Base-by-base conservation (phyloP, 2,888 invertebrate species). In the Agrotis exclamationis region DNA sequence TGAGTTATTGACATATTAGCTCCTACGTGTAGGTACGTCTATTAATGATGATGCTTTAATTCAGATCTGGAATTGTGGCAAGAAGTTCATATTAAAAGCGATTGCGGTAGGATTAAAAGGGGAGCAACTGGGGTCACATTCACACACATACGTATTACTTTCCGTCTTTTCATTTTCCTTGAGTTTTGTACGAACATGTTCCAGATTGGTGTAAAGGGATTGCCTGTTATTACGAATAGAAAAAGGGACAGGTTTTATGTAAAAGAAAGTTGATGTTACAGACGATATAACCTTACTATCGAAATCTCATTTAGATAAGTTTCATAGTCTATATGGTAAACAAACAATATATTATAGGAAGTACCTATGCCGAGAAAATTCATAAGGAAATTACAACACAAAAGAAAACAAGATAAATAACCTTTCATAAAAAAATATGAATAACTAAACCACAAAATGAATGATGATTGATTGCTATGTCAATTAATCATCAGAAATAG, bases 171-270 rank as follows among this genome's bases (percentile, higher is more conserved):
- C 64, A 64, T 79, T 80, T 82, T 82, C 75, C 70, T 63, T 66
- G 58, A 70, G 66, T 73, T 74, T 71, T 54, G 28, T 69, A 33
- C 53, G 72, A 60, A 70, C 63, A 74, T 72, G 62, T 59, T 67
- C 79, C 73, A 77, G 65, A 77, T 68, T 63, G 81, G 77, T 81
- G 62, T 44, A 59, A 76, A 79, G 72, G 62, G 60, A 80, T 60
- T 50, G 78, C 64, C 50, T 58, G 24, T 57, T 63, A 60, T 64
- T 70, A 81, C 50, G 47, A 76, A 66, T 60, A 67, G 53, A 54
- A 72, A 62, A 54, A 16, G 20, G 48, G 45, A 62, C 53, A 54
- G n/a, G 39, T 51, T 81, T 44, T 58, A 47, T 66, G 22, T n/a
- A 56, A 66, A 45, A n/a, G 20, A 24, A 45, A 39, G 33, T 60